Percentiles rank a stretch among this genome's conserved stretches.
phyloP scores from a whole-genome alignment of 2,797 vertebrate species.

The Ctenopoma multispine region DNA sequence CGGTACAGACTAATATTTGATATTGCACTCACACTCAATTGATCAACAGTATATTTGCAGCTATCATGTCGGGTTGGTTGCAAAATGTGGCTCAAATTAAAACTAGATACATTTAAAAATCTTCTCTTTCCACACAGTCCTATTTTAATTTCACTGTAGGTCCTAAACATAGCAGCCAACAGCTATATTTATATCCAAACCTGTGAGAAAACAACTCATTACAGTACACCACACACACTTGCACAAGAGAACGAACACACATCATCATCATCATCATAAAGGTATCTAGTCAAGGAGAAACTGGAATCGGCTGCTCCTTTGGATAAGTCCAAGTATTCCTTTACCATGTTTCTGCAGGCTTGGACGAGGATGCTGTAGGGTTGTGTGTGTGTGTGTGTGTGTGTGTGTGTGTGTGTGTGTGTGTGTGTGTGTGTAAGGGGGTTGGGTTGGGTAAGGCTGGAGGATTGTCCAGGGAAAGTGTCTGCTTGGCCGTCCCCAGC shows the following conservation, averaged over 20 bases:
- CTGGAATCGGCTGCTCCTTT: conserved; percentile 53
- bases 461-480: conserved; percentile 71
- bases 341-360: conserved; percentile 57
- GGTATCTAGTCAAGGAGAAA: conserved; percentile 60
- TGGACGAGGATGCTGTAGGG: conserved; percentile 52
- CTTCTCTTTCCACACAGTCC: not conserved
- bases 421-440: not conserved
- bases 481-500: conserved; percentile 72
- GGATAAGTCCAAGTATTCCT: conserved; percentile 64
- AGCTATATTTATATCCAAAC: conserved; percentile 18
- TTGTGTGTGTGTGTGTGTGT: conserved; percentile 28
- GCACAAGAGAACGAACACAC: conserved; percentile 10
- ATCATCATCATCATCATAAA: conserved; percentile 44
- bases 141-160: conserved; percentile 10
- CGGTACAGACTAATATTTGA: conserved; percentile 48
- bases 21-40: conserved; percentile 43
- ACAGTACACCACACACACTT: conserved; percentile 2
- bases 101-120: conserved; percentile 31
- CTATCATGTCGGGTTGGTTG: conserved; percentile 39
- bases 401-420: conserved; percentile 10
- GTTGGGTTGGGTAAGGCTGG: conserved; percentile 27
- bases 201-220: conserved; percentile 24
- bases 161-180: conserved; percentile 28
- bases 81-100: conserved; percentile 45
- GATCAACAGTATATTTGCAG: conserved; percentile 58